Percentiles rank a stretch among this genome's conserved stretches.
Conservation (phyloP, 2,113 vertebrate genomes). For the Xenopus tropicalis region UCB_Xtro_10.0 CM004447.2:88215501-88216000, state of each 20-base stretch:
- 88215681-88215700: no score
- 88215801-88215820: slow-evolving; percentile 30
- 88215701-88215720: no score
- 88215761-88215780: neutral
- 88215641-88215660: no score
- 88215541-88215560: no score
- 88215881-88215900: slow-evolving; percentile 31
- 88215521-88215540: no score
- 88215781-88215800: slow-evolving; percentile 7
- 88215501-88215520: no score
- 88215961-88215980: slow-evolving; percentile 4
- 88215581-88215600: no score
- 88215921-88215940: slow-evolving; percentile 25
- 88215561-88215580: no score
- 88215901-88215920: slow-evolving; percentile 32
- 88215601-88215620: no score
- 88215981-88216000: slow-evolving; percentile 25
- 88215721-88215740: no score
- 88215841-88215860: slow-evolving; percentile 23
- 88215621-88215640: no score
- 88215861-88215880: slow-evolving; percentile 31
- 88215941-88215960: slow-evolving; percentile 38
- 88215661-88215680: no score
- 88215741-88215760: neutral
- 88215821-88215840: slow-evolving; percentile 6